Evolutionary conservation across 1,140 invertebrate genomes (phyloP).

Genomic region (Cydia pomonella): DNA sequence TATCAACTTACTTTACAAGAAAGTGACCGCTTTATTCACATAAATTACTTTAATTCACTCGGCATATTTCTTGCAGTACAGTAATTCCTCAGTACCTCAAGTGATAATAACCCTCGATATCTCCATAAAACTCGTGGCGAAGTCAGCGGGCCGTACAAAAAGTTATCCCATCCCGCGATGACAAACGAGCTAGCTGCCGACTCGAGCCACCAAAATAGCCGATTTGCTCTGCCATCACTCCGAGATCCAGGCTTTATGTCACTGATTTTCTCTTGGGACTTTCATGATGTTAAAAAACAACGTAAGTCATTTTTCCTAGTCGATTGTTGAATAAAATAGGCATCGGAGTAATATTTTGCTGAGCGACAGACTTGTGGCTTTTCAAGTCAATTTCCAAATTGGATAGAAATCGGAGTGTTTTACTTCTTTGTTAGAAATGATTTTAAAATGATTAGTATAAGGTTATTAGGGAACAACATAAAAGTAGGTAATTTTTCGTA

Average conservation of each 20-base stretch:
- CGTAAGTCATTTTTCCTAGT: neutral
- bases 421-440: too few relatives aligned
- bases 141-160: constrained; percentile 72
- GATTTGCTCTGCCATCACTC: constrained; percentile 66
- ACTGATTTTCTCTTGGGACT: constrained; percentile 42
- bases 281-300: constrained; percentile 29
- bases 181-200: constrained; percentile 62
- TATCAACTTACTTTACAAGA: too few relatives aligned
- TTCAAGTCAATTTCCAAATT: too few relatives aligned
- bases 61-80: constrained; percentile 12
- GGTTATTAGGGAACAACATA: neutral
- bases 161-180: constrained; percentile 72
- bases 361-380: too few relatives aligned
- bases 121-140: constrained; percentile 64
- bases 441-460: too few relatives aligned
- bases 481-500: constrained; percentile 7
- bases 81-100: constrained; percentile 44
- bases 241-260: constrained; percentile 33
- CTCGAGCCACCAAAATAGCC: constrained; percentile 61
- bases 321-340: too few relatives aligned
- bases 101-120: constrained; percentile 62
- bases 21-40: too few relatives aligned
- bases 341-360: too few relatives aligned
- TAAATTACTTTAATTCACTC: too few relatives aligned
- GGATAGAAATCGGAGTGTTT: too few relatives aligned